Percentiles rank a stretch among this genome's conserved stretches.
phyloP scores from a whole-genome alignment of 2,797 vertebrate species.

The Onychomys leucogaster region DNA sequence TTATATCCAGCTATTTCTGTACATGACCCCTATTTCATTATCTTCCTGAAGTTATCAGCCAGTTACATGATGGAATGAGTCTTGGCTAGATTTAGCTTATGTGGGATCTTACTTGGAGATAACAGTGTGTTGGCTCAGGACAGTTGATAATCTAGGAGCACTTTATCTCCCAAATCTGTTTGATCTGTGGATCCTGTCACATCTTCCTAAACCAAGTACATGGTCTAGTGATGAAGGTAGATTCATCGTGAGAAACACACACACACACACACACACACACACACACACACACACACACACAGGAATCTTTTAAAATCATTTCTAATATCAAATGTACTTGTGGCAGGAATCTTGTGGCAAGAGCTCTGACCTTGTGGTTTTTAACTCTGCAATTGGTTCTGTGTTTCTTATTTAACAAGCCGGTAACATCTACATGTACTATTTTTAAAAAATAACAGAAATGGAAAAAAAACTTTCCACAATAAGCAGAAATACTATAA shows the following conservation, averaged over 20 bases:
- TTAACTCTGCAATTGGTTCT: too few relatives aligned
- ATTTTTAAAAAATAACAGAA: not conserved
- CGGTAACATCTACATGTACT: too few relatives aligned
- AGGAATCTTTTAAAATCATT: not conserved
- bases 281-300: not conserved
- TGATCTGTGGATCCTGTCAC: not conserved
- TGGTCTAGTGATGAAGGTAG: too few relatives aligned
- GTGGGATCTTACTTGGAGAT: not conserved
- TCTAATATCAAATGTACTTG: not conserved
- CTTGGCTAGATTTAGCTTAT: not conserved
- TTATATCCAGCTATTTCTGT: not conserved
- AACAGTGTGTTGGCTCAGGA: rapidly evolving
- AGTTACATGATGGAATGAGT: not conserved
- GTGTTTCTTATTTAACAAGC: too few relatives aligned
- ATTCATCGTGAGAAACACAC: not conserved
- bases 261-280: not conserved
- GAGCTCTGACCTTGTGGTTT: too few relatives aligned
- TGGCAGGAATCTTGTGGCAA: too few relatives aligned
- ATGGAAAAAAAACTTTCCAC: not conserved
- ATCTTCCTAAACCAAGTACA: not conserved
- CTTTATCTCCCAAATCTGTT: not conserved
- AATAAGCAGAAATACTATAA: not conserved
- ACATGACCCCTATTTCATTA: not conserved
- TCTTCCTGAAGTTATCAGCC: not conserved
- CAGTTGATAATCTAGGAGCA: not conserved